Evolutionary conservation across 2,888 invertebrate species (phyloP).

Genomic region (Thera britannica): DNA sequence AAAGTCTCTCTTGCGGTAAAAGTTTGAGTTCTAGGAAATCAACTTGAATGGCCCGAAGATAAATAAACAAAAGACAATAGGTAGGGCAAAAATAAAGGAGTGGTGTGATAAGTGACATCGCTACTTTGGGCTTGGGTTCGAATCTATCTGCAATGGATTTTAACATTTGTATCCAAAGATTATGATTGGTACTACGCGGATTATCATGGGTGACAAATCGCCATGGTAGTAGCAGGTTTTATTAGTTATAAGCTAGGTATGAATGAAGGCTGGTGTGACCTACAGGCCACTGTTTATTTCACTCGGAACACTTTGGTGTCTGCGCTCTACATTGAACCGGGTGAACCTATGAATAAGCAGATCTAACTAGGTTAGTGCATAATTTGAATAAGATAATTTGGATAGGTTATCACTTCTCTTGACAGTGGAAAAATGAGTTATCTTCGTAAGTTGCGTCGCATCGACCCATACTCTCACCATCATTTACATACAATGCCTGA

Average conservation of each 20-base stretch:
- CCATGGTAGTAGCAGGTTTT: too few relatives aligned
- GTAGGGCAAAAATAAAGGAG: constrained; percentile 1
- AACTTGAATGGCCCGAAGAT: neutral
- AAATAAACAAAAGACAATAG: neutral
- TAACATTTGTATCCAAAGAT: too few relatives aligned
- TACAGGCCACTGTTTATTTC: too few relatives aligned
- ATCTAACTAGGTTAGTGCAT: neutral
- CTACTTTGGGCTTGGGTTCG: too few relatives aligned
- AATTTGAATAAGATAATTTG: neutral
- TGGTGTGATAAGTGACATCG: neutral
- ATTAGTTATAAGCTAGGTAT: too few relatives aligned
- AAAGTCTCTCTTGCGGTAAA: constrained; percentile 3
- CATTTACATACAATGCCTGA: constrained; percentile 66
- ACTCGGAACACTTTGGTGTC: neutral
- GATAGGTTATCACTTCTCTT: constrained; percentile 7
- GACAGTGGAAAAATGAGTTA: constrained; percentile 11
- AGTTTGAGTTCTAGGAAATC: constrained; percentile 2
- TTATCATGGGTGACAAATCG: too few relatives aligned
- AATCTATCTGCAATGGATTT: too few relatives aligned
- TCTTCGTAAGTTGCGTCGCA: constrained; percentile 4
- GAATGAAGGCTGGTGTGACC: too few relatives aligned
- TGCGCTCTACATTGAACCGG: neutral
- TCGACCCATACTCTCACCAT: constrained; percentile 45
- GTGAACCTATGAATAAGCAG: neutral
- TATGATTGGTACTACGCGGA: too few relatives aligned